phyloP scores from a whole-genome alignment of 1,140 invertebrate species.

The Drosophila parvula region DNA sequence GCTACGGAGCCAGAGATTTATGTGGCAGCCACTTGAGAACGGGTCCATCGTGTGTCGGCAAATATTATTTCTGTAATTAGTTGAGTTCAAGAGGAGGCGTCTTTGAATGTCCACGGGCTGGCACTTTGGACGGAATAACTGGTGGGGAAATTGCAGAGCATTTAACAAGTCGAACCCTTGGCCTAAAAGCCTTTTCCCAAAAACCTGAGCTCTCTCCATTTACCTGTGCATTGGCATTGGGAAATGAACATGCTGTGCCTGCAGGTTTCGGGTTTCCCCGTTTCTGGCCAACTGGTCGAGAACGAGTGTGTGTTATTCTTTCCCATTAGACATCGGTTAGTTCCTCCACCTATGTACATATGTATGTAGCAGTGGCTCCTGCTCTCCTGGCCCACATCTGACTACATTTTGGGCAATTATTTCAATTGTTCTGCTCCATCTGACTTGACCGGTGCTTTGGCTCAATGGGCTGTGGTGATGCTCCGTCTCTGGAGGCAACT shows the following conservation, averaged over 20 bases:
- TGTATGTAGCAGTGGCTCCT: neutral
- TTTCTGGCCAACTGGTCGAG: slow-evolving; percentile 13
- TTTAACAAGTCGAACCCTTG: slow-evolving; percentile 13
- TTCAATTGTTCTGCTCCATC: slow-evolving; percentile 53
- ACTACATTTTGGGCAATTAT: slow-evolving; percentile 56
- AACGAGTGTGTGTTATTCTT: slow-evolving; percentile 34
- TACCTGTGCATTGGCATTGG: slow-evolving; percentile 34
- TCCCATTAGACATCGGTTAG: slow-evolving; percentile 48
- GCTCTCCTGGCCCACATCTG: neutral
- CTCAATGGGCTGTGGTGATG: slow-evolving; percentile 38
- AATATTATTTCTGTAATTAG: slow-evolving; percentile 68
- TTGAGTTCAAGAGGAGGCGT: neutral
- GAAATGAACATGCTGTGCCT: slow-evolving; percentile 42
- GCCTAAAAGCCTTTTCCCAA: neutral
- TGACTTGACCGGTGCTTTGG: slow-evolving; percentile 20
- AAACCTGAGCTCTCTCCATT: slow-evolving; percentile 18
- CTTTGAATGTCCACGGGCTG: neutral
- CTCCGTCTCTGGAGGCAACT: slow-evolving; percentile 29
- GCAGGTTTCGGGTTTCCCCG: slow-evolving; percentile 21
- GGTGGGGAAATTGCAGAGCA: slow-evolving; percentile 4
- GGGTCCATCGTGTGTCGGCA: slow-evolving; percentile 21
- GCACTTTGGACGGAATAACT: neutral
- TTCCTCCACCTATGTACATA: neutral
- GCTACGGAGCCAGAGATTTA: slow-evolving; percentile 34
- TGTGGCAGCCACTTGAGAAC: slow-evolving; percentile 34